Conservation (phyloP, 2,797 vertebrate species). For the Halcyon leucocephala region DNA sequence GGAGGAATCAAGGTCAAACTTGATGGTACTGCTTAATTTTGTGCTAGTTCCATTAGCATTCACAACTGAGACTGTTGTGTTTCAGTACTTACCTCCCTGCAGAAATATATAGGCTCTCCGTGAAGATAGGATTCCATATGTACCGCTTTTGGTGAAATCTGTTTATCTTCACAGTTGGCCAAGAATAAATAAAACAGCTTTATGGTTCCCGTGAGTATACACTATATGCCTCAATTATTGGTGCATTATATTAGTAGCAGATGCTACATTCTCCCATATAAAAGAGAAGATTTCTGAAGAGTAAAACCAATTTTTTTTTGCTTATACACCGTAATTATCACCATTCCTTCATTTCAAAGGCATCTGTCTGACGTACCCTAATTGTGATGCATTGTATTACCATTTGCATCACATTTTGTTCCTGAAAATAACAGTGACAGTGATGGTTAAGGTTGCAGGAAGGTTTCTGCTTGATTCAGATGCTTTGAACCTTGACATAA, state of each 20-base stretch:
- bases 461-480: neutral
- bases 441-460: neutral
- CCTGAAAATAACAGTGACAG: neutral
- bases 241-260: slow-evolving; percentile 76
- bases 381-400: neutral
- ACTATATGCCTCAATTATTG: slow-evolving; percentile 72
- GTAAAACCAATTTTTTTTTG: slow-evolving; percentile 66
- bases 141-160: slow-evolving; percentile 68
- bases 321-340: slow-evolving; percentile 48
- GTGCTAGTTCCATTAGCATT: slow-evolving; percentile 6
- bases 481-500: neutral
- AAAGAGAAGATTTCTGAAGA: slow-evolving; percentile 69
- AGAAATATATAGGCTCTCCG: slow-evolving; percentile 50
- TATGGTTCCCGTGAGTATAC: slow-evolving; percentile 56
- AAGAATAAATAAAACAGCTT: slow-evolving; percentile 77
- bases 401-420: neutral
- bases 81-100: slow-evolving; percentile 24
- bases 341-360: slow-evolving; percentile 46
- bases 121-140: slow-evolving; percentile 63
- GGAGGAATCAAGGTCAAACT: slow-evolving; percentile 24
- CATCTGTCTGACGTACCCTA: slow-evolving; percentile 17
- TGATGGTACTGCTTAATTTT: neutral
- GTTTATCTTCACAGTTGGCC: slow-evolving; percentile 77
- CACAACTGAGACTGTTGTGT: neutral
- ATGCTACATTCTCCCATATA: slow-evolving; percentile 74